Conservation (phyloP, 2,888 invertebrate genomes). For the Molorchus minor region DNA sequence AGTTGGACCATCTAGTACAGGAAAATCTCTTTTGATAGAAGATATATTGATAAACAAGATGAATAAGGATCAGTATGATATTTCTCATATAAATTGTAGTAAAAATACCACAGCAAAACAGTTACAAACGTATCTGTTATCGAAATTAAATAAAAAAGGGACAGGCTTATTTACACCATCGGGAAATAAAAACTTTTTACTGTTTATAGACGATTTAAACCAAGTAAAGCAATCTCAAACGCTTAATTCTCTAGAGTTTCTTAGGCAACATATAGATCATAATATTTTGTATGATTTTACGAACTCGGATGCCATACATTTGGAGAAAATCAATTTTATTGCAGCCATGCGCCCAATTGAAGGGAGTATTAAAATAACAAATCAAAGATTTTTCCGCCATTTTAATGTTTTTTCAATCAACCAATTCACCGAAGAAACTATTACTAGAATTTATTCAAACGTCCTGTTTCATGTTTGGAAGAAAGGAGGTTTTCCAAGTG, state of each 20-base stretch:
- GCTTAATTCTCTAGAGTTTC: constrained; percentile 68
- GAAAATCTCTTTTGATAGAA: constrained; percentile 70
- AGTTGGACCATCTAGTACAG: constrained; percentile 70
- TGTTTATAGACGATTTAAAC: constrained; percentile 75
- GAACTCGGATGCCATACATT: constrained; percentile 65
- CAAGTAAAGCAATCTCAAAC: constrained; percentile 67
- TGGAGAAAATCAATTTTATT: constrained; percentile 67
- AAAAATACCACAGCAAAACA: constrained; percentile 64
- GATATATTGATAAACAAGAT: constrained; percentile 63
- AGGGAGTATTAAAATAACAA: constrained; percentile 62
- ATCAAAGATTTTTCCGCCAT: constrained; percentile 69
- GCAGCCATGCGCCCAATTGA: constrained; percentile 67
- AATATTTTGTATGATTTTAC: constrained; percentile 70
- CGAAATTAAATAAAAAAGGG: constrained; percentile 64
- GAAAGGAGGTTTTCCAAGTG: constrained; percentile 66
- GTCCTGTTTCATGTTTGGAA: constrained; percentile 66
- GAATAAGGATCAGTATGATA: constrained; percentile 63
- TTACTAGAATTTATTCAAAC: constrained; percentile 70
- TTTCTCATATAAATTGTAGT: constrained; percentile 68
- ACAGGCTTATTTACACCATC: constrained; percentile 69
- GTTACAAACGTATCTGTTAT: constrained; percentile 65
- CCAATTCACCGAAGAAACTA: constrained; percentile 67
- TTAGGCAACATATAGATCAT: constrained; percentile 72
- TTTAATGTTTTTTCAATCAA: constrained; percentile 70
- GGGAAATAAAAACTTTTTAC: constrained; percentile 66